Evolutionary conservation across 1,140 invertebrate genomes (phyloP).

Genomic region (Bursaphelenchus mucronatus): DNA sequence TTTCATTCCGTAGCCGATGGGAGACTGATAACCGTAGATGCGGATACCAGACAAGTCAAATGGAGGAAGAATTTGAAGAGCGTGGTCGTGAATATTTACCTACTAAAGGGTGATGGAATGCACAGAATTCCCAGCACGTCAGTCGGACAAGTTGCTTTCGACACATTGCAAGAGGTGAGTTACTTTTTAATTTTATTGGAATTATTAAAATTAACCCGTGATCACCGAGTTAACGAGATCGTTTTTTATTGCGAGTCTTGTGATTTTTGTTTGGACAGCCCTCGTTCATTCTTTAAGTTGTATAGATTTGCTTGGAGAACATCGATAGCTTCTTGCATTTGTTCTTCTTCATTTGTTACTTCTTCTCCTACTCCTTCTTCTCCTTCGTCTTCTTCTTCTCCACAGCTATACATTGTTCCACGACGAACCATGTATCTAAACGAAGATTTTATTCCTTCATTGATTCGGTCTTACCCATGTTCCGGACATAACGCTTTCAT

Average conservation of each 20-base stretch:
- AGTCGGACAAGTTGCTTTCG: constrained; percentile 65
- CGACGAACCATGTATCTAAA: constrained; percentile 47
- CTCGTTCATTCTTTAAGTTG: neutral
- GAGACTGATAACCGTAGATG: constrained; percentile 61
- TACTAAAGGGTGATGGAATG: constrained; percentile 72
- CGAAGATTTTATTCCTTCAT: too few relatives aligned
- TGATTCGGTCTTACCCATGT: constrained; percentile 42
- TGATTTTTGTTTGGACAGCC: too few relatives aligned
- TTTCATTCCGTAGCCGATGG: constrained; percentile 39
- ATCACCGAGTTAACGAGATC: too few relatives aligned
- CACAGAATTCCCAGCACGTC: constrained; percentile 82
- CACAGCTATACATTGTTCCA: constrained; percentile 26
- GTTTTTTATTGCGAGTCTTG: too few relatives aligned
- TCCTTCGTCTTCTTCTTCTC: constrained; percentile 30
- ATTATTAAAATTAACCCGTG: too few relatives aligned
- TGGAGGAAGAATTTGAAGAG: constrained; percentile 82
- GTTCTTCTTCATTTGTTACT: constrained; percentile 20
- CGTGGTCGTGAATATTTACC: constrained; percentile 84
- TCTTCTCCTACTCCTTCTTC: constrained; percentile 35
- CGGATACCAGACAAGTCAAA: constrained; percentile 71
- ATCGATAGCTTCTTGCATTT: constrained; percentile 8
- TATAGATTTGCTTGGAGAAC: constrained; percentile 7
- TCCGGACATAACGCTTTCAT: constrained; percentile 60
- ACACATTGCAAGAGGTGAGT: constrained; percentile 27
- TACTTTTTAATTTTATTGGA: neutral